phyloP scores from a whole-genome alignment of 2,113 vertebrate species.

The Mormoops blainvillei region DNA sequence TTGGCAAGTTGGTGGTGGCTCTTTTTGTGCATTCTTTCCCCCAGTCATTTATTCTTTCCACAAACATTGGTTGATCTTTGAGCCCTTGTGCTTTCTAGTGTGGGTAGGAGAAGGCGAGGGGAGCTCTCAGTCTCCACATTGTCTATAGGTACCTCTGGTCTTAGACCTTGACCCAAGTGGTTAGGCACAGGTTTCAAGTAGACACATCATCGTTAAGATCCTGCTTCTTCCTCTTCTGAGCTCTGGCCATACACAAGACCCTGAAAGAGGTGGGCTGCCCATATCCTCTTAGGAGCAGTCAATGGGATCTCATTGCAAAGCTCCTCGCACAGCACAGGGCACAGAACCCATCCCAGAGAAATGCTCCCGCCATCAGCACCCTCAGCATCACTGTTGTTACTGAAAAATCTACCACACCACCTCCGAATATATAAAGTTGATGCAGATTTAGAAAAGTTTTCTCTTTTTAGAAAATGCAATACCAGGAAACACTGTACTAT shows the following conservation, averaged over 20 bases:
- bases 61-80: neutral
- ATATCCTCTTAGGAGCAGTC: neutral
- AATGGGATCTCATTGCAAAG: neutral
- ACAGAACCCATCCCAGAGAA: neutral
- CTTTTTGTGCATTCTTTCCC: neutral
- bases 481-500: neutral
- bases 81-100: neutral
- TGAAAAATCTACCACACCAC: neutral
- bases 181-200: neutral
- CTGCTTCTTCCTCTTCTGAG: neutral
- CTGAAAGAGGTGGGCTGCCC: neutral
- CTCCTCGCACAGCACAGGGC: neutral
- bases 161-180: neutral
- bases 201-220: neutral
- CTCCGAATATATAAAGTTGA: neutral
- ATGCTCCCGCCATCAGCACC: neutral
- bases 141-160: neutral
- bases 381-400: rapidly evolving
- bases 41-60: neutral
- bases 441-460: neutral
- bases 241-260: neutral
- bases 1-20: neutral
- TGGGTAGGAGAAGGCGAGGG: neutral
- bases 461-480: neutral
- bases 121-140: too few relatives aligned